These are phyloP conservation scores for Pipistrellus nathusii DNA, from an alignment of 2,797 vertebrate genomes.

Conservation along the genomic window DNA sequence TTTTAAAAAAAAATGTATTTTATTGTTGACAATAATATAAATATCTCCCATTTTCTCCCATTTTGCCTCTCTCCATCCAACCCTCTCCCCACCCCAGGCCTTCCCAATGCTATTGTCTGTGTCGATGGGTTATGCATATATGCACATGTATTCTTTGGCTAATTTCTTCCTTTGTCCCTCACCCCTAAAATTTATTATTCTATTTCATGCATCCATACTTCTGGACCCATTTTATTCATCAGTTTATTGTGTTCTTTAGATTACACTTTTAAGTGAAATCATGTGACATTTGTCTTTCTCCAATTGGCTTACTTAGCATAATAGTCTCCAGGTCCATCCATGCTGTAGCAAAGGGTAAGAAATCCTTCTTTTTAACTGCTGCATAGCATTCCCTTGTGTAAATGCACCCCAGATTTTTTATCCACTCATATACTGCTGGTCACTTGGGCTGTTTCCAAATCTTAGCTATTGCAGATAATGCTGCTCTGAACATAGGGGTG, in stretches of 20 bases:
- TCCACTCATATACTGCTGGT: background rate
- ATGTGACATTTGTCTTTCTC: background rate
- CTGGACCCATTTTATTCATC: background rate
- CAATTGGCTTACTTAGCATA: background rate
- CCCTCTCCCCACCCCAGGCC: too few relatives aligned
- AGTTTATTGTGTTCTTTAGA: background rate
- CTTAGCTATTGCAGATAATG: background rate
- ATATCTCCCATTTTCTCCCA: background rate
- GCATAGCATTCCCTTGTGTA: background rate
- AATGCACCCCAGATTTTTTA: background rate
- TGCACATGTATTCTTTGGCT: background rate
- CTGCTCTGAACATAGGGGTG: background rate
- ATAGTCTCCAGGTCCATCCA: background rate
- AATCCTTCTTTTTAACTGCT: too few relatives aligned
- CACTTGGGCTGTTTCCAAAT: background rate
- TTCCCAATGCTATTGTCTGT: background rate
- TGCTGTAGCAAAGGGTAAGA: background rate
- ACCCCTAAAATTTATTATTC: background rate
- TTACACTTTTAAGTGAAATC: background rate
- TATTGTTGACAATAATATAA: background rate
- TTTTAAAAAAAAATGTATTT: background rate
- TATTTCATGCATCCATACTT: background rate
- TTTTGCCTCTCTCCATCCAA: background rate
- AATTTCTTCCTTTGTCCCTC: background rate
- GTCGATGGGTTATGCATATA: background rate